Evolutionary conservation across 2,797 vertebrate genomes (phyloP).

Genomic region (Glossophaga mutica): DNA sequence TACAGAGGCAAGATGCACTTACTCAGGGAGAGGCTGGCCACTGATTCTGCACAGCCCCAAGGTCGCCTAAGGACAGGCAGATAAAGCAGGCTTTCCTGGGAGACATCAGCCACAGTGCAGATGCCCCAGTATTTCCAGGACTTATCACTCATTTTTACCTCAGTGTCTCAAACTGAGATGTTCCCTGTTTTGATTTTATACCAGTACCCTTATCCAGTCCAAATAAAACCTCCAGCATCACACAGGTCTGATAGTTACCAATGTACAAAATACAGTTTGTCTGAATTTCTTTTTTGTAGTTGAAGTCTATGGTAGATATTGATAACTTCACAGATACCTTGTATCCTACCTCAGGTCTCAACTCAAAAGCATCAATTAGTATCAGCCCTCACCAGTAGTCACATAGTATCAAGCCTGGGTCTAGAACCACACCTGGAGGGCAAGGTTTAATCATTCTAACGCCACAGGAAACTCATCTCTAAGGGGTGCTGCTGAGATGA

Average conservation of each 20-base stretch:
- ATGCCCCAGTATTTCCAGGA: not conserved
- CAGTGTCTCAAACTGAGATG: not conserved
- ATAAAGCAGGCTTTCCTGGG: not conserved
- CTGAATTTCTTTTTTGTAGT: not conserved
- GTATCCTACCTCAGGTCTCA: not conserved
- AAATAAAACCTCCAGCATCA: not conserved
- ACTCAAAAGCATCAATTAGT: not conserved
- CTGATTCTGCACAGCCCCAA: not conserved
- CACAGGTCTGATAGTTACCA: not conserved
- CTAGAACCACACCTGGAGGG: not conserved
- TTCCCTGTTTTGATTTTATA: not conserved
- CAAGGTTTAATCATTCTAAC: not conserved
- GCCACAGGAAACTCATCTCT: not conserved
- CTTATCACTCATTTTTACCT: too few species aligned
- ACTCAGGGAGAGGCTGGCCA: not conserved
- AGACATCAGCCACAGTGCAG: not conserved
- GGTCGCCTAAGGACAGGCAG: not conserved
- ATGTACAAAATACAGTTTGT: not conserved
- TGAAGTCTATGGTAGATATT: not conserved
- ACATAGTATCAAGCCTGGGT: accelerated
- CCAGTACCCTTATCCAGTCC: not conserved
- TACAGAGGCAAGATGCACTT: not conserved
- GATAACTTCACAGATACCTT: not conserved
- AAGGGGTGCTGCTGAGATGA: not conserved
- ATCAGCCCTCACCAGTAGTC: not conserved